Evolutionary conservation across 2,113 vertebrate genomes (phyloP).

Genomic region (Corythornis madagascariensis): DNA sequence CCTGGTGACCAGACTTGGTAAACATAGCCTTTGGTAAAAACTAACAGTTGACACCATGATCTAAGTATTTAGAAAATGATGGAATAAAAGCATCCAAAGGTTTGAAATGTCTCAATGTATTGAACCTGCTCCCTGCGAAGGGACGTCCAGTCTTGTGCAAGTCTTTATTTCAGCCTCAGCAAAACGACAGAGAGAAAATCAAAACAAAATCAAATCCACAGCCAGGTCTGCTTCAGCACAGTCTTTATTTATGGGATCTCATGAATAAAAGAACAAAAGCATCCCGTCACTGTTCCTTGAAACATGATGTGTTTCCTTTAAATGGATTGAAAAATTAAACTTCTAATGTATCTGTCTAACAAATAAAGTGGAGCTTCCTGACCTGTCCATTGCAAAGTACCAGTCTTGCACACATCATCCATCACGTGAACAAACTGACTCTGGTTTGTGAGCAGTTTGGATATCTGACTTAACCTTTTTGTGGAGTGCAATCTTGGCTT

Average conservation of each 20-base stretch:
- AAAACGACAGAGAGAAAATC: background rate
- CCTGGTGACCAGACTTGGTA: background rate
- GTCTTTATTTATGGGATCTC: background rate
- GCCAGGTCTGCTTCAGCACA: background rate
- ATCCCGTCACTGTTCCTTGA: background rate
- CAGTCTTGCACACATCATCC: conserved; percentile 11
- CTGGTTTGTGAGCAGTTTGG: background rate
- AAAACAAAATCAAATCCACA: conserved; percentile 3
- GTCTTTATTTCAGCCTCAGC: background rate
- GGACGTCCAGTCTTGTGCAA: background rate
- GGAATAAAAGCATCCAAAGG: background rate
- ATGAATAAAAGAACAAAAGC: background rate
- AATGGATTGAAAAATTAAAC: conserved; percentile 3
- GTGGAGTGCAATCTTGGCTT: background rate
- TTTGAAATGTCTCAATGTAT: background rate
- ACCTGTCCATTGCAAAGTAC: background rate
- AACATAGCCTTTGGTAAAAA: background rate
- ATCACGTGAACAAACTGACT: background rate
- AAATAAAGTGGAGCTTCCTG: conserved; percentile 17
- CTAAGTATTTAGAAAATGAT: background rate
- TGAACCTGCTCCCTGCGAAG: background rate
- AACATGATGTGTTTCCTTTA: background rate
- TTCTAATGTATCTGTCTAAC: background rate
- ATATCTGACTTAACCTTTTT: background rate
- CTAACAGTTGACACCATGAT: background rate